phyloP scores from a whole-genome alignment of 2,888 invertebrate genomes.

The Melinaea marsaeus region DNA sequence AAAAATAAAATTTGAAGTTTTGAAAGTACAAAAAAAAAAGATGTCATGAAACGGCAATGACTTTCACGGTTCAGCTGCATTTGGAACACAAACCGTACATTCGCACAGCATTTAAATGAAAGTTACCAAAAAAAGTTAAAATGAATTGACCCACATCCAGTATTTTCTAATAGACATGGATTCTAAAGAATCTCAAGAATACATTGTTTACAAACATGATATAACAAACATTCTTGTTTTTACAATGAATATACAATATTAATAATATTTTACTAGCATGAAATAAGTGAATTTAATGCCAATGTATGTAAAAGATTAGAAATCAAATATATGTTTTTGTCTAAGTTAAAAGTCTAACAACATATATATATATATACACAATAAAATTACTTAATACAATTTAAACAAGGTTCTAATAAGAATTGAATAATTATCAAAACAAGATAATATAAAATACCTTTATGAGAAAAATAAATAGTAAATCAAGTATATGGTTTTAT shows the following conservation, averaged over 20 bases:
- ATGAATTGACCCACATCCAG: slow-evolving; percentile 47
- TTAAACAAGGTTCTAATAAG: no score
- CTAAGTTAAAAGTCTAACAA: no score
- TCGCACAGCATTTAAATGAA: slow-evolving; percentile 63
- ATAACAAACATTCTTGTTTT: slow-evolving; percentile 17
- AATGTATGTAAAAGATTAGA: no score
- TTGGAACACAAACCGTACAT: slow-evolving; percentile 72
- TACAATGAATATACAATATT: slow-evolving; percentile 15
- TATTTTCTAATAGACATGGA: slow-evolving; percentile 13
- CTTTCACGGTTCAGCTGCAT: slow-evolving; percentile 77
- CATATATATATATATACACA: no score
- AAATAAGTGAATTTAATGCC: background rate
- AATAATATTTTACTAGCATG: background rate
- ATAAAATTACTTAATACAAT: no score
- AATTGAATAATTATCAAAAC: no score
- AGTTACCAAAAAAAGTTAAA: slow-evolving; percentile 62
- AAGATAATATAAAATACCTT: no score
- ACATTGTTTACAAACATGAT: slow-evolving; percentile 35
- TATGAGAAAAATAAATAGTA: no score
- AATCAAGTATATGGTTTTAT: no score
- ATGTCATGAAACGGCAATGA: slow-evolving; percentile 74
- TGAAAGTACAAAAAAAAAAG: slow-evolving; percentile 68
- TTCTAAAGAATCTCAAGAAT: slow-evolving; percentile 20
- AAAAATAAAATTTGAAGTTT: slow-evolving; percentile 37
- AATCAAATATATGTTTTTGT: no score